Conservation (phyloP, 2,113 vertebrate species). For the Bos indicus region DNA sequence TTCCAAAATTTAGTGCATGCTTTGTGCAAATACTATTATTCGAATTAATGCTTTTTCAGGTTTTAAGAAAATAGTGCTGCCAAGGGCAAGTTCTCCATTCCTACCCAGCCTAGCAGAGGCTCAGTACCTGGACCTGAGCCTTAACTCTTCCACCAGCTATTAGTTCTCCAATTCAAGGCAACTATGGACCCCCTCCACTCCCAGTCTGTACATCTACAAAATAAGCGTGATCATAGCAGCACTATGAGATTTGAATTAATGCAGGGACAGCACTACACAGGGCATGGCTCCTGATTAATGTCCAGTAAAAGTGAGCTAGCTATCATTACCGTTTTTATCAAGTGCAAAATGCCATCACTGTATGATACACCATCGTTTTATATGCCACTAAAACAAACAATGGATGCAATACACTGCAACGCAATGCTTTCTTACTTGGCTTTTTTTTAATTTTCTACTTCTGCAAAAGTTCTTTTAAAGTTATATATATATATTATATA, state of each 20-base stretch:
- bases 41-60: constrained; percentile 5
- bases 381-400: not conserved
- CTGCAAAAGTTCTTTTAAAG: constrained; percentile 19
- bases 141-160: not conserved
- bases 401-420: not conserved
- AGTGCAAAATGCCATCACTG: not conserved
- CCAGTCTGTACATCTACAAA: not conserved
- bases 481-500: not conserved
- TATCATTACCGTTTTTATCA: not conserved
- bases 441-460: not conserved
- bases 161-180: not conserved
- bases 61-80: constrained; percentile 6
- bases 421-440: not conserved
- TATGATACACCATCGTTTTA: not conserved
- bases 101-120: not conserved
- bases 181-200: not conserved
- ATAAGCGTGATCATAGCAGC: not conserved
- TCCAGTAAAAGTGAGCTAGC: not conserved
- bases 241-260: not conserved
- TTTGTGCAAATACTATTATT: not conserved
- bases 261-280: not conserved
- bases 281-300: not conserved
- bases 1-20: constrained; percentile 31
- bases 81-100: not conserved
- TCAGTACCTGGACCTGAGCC: not conserved